Base-by-base conservation (phyloP, 2,888 invertebrate species). In the Dynastes hyllus region DNA sequence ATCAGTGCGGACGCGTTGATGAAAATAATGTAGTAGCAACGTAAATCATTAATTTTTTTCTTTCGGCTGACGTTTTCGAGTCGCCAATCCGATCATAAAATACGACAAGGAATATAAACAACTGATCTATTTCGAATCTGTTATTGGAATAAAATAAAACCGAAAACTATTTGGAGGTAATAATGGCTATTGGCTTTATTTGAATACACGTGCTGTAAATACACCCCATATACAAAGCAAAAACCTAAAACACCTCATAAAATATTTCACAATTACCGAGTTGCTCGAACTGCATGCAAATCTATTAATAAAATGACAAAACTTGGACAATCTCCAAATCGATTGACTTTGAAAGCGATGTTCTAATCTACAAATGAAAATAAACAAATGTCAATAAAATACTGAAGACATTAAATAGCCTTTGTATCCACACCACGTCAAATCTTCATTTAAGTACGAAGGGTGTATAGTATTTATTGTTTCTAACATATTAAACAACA, bases 31-130 rank as follows among this genome's bases (percentile, higher is more conserved):
- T 75, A 75, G 73, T 61, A 50, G 61, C 73, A 63, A 61, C 61
- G 29, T 75, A 75, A 75, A 75, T 75, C 73, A 75, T 75, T 45
- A 40, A 75, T 75, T 75, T 61, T 73, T 75, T 75, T 61, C 61
- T 75, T 75, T 61, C 61, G 11, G 73, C 45, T 75, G 73, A 75
- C 63, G 61, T 61, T 75, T 75, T 13, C 61, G 61, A 63, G 63
- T 75, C 61, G 73, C 73, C 45, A 13, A 61, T 75, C 45, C 6
- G 73, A 40, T 61, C 73, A 61, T 75, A 75, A 75, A 75, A 63
- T 61, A 40, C 55, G 73, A 61, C 73, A 75, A 61, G 73, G 16
- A 63, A 50, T 50, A 75, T 75, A 75, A 75, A 75, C 73, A 61
- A 50, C 22, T 11, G 45, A 61, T 75, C 73, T 75, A 61, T 61